A percentile compares a stretch with the other conserved stretches of the same genome.
Conservation (phyloP, 23 tunicate species). For the Styela plicata region DNA sequence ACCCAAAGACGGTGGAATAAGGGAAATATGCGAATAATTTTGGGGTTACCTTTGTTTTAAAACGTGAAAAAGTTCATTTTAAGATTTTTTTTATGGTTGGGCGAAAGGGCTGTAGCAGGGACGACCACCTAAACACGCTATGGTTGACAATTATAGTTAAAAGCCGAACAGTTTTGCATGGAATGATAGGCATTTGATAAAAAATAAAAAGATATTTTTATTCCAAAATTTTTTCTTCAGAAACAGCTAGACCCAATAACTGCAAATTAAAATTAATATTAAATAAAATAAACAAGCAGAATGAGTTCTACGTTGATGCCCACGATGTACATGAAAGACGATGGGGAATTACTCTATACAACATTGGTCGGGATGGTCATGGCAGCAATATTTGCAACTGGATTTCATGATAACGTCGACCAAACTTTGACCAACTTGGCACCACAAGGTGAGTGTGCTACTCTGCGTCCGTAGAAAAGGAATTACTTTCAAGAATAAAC, state of each 20-base stretch:
- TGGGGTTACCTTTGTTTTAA: too few relatives aligned
- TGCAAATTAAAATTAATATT: too few relatives aligned
- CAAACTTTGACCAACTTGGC: constrained; percentile 69
- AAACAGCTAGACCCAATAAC: neutral
- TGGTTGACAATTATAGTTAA: neutral
- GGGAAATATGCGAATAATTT: too few relatives aligned
- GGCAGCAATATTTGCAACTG: constrained; percentile 91
- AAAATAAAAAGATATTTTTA: too few relatives aligned
- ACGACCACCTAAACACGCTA: neutral
- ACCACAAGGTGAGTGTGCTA: constrained; percentile 44
- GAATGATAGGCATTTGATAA: neutral
- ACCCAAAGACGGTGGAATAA: too few relatives aligned
- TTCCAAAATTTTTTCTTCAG: neutral
- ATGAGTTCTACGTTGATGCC: constrained; percentile 17
- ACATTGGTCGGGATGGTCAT: constrained; percentile 71
- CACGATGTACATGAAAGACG: constrained; percentile 41
- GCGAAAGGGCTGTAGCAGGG: too few relatives aligned
- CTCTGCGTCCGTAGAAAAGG: too few relatives aligned
- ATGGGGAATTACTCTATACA: constrained; percentile 64
- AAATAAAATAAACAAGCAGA: too few relatives aligned
- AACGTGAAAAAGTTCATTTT: neutral
- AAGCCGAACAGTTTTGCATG: neutral
- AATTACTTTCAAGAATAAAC: too few relatives aligned
- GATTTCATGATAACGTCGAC: constrained; percentile 85
- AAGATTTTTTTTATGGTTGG: neutral